A percentile compares a stretch with the other conserved stretches of the same genome.
Evolutionary conservation across 1,140 invertebrate species (phyloP).

Genomic region (Drosophila eugracilis): DNA sequence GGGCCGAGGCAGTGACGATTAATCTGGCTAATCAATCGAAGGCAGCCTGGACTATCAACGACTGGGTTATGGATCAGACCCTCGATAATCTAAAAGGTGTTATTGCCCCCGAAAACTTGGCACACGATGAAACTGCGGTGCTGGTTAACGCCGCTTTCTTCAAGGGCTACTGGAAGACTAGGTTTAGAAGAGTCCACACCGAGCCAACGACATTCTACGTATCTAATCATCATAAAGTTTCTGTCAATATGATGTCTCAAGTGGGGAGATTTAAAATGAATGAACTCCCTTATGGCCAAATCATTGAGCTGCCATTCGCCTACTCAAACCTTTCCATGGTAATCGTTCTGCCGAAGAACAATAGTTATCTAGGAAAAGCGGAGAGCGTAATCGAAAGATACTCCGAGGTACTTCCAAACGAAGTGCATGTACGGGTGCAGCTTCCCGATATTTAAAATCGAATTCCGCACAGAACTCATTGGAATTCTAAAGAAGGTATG

Average conservation of each 20-base stretch:
- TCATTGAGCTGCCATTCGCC: neutral
- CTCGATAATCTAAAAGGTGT: neutral
- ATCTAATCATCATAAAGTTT: neutral
- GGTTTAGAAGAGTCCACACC: neutral
- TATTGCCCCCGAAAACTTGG: neutral
- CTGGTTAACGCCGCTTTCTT: neutral
- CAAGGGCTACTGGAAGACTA: neutral
- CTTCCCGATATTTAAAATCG: neutral
- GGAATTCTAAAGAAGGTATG: neutral
- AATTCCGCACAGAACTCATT: neutral
- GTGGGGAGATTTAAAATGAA: neutral
- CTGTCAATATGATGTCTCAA: neutral
- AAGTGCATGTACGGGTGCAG: neutral
- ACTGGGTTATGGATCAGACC: neutral
- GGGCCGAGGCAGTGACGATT: neutral
- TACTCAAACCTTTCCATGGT: neutral
- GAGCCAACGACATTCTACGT: neutral
- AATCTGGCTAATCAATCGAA: neutral
- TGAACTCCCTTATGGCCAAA: neutral
- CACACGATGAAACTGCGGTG: neutral
- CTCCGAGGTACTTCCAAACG: neutral
- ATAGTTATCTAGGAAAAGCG: neutral
- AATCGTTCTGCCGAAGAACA: neutral
- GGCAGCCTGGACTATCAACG: neutral
- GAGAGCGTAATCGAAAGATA: neutral